Conservation (phyloP, 2,113 vertebrate genomes). For the Pelobates fuscus region DNA sequence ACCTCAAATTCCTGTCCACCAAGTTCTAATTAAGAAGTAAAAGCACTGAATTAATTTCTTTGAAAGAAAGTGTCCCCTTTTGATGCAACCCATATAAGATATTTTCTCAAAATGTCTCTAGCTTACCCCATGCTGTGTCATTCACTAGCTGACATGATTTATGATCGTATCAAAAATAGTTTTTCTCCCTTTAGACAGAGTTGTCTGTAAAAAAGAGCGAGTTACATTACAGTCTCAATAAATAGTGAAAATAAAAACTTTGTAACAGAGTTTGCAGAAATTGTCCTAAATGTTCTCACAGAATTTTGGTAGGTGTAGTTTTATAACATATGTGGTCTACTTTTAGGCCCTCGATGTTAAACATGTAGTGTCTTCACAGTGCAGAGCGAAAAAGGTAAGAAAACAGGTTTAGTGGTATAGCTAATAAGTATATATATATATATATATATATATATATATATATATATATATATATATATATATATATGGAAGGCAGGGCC, state of each 20-base stretch:
- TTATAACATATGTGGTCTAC: too few relatives aligned
- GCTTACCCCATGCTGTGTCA: slow-evolving; percentile 8
- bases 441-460: too few relatives aligned
- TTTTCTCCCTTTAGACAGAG: slow-evolving; percentile 23
- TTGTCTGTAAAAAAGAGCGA: slow-evolving; percentile 8
- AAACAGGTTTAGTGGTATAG: too few relatives aligned
- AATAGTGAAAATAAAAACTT: not conserved
- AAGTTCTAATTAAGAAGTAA: slow-evolving; percentile 6
- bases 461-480: too few relatives aligned
- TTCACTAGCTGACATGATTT: slow-evolving; percentile 36
- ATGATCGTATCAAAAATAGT: slow-evolving; percentile 33
- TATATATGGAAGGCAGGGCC: too few relatives aligned
- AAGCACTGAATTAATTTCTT: not conserved
- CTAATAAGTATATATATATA: too few relatives aligned
- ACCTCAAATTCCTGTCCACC: slow-evolving; percentile 14
- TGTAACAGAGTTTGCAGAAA: not conserved
- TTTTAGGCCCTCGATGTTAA: too few relatives aligned
- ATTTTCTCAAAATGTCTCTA: slow-evolving; percentile 9
- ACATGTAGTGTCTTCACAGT: too few relatives aligned
- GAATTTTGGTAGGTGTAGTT: too few relatives aligned
- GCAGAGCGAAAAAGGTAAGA: too few relatives aligned
- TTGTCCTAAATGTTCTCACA: too few relatives aligned
- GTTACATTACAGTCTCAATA: slow-evolving; percentile 11
- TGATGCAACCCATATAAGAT: not conserved
- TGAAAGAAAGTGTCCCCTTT: slow-evolving; percentile 5